phyloP scores from a whole-genome alignment of 2,113 vertebrate species.

The Aspidoscelis tigris region DNA sequence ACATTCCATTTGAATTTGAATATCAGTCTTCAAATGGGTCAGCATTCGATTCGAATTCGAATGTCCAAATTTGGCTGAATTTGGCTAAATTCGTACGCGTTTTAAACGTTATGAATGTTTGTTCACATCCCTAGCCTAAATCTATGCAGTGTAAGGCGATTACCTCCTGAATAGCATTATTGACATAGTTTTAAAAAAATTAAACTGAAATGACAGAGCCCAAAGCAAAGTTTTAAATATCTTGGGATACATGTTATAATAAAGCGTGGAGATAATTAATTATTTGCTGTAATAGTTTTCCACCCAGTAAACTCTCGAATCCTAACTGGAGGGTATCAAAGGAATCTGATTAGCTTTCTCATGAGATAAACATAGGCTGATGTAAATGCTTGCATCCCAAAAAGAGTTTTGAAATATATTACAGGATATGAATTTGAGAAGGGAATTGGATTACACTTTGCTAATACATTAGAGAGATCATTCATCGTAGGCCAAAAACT shows the following conservation, averaged over 20 bases:
- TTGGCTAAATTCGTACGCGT: too few relatives aligned
- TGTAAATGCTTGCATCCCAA: constrained; percentile 36
- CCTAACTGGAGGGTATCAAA: constrained; percentile 47
- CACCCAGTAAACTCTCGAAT: constrained; percentile 40
- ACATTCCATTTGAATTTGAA: too few relatives aligned
- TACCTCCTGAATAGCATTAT: constrained; percentile 22
- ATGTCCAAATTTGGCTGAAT: too few relatives aligned
- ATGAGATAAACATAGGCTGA: constrained; percentile 48
- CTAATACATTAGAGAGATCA: constrained; percentile 52
- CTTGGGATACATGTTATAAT: neutral
- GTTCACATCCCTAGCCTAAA: neutral
- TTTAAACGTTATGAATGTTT: too few relatives aligned
- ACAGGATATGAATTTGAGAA: constrained; percentile 51
- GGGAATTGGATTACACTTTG: neutral
- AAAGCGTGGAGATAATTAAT: constrained; percentile 50
- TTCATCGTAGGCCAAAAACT: neutral
- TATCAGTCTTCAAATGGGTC: too few relatives aligned
- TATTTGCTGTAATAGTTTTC: constrained; percentile 53
- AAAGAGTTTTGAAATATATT: constrained; percentile 47
- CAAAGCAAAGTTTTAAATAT: constrained; percentile 37
- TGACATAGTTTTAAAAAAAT: constrained; percentile 23
- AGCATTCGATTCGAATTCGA: too few relatives aligned
- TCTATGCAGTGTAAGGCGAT: constrained; percentile 4
- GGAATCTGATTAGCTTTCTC: constrained; percentile 53
- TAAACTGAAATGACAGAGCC: constrained; percentile 23